phyloP scores from a whole-genome alignment of 2,888 invertebrate genomes.

The Tenthredo amoena region DNA sequence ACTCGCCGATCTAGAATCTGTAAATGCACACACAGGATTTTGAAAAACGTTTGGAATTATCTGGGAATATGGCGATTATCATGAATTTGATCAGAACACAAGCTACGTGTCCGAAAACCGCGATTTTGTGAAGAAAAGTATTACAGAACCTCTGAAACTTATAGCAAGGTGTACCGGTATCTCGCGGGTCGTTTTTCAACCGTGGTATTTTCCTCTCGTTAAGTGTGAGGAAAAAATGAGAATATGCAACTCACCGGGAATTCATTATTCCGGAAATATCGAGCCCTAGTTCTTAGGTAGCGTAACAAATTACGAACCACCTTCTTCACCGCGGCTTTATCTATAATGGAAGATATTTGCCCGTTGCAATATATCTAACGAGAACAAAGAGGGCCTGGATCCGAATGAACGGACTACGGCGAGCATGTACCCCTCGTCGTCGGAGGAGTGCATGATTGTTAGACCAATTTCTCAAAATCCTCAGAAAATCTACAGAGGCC shows the following conservation, averaged over 20 bases:
- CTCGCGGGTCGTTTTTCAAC: background rate
- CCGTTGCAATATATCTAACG: background rate
- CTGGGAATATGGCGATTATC: too few species aligned
- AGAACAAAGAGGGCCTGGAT: slow-evolving; percentile 12
- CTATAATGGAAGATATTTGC: slow-evolving; percentile 22
- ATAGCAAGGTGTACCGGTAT: background rate
- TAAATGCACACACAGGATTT: too few species aligned
- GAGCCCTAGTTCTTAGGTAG: background rate
- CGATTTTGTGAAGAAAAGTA: background rate
- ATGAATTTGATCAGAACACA: too few species aligned
- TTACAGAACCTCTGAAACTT: background rate
- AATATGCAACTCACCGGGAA: slow-evolving; percentile 14
- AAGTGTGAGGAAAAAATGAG: background rate
- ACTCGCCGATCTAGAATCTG: too few species aligned
- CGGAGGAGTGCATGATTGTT: slow-evolving; percentile 54
- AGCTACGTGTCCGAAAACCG: background rate
- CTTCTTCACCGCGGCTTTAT: background rate
- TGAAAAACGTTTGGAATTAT: too few species aligned
- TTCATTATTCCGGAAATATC: background rate
- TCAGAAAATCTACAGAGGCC: slow-evolving; percentile 64
- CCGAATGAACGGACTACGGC: slow-evolving; percentile 3
- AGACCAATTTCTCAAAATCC: slow-evolving; percentile 61
- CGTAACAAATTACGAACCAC: background rate
- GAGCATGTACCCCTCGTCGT: background rate
- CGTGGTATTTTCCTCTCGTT: background rate